phyloP scores from a whole-genome alignment of 2,113 vertebrate species.

The Puffinus mauretanicus region DNA sequence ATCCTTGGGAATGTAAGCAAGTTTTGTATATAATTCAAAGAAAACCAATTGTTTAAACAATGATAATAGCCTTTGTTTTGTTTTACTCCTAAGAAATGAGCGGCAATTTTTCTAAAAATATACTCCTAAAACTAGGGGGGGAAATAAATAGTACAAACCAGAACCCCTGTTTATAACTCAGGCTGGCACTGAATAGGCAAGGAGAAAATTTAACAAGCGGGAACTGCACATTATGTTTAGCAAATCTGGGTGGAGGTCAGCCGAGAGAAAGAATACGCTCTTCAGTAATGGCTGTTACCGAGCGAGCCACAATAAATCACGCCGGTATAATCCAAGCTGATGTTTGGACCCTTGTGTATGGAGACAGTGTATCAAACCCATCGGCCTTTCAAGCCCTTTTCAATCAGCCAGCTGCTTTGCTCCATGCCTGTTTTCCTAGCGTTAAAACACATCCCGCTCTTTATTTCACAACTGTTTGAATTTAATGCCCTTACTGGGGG shows the following conservation, averaged over 20 bases:
- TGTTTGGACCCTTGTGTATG: constrained; percentile 12
- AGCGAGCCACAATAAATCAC: constrained; percentile 19
- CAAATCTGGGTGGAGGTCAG: constrained; percentile 61
- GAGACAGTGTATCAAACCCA: constrained; percentile 4
- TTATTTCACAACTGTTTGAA: not conserved
- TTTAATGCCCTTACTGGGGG: not conserved
- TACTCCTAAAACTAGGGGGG: constrained; percentile 22
- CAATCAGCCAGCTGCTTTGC: not conserved
- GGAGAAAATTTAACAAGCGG: constrained; percentile 43
- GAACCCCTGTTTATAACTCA: constrained; percentile 57
- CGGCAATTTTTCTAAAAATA: constrained; percentile 59
- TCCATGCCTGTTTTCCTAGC: not conserved
- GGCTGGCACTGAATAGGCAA: constrained; percentile 50
- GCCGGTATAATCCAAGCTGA: constrained; percentile 3
- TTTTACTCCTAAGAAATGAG: constrained; percentile 49
- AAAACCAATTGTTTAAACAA: constrained; percentile 69
- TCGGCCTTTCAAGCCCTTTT: constrained; percentile 9
- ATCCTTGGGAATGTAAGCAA: constrained; percentile 65
- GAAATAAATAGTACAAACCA: constrained; percentile 48
- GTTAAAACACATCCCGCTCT: not conserved
- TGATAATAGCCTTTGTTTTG: constrained; percentile 62
- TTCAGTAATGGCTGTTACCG: not conserved
- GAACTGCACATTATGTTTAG: constrained; percentile 47
- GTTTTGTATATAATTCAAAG: constrained; percentile 68
- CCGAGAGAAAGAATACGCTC: constrained; percentile 8